Base-by-base conservation (phyloP, 2,797 vertebrate species). In the Chrysolophus pictus region DNA sequence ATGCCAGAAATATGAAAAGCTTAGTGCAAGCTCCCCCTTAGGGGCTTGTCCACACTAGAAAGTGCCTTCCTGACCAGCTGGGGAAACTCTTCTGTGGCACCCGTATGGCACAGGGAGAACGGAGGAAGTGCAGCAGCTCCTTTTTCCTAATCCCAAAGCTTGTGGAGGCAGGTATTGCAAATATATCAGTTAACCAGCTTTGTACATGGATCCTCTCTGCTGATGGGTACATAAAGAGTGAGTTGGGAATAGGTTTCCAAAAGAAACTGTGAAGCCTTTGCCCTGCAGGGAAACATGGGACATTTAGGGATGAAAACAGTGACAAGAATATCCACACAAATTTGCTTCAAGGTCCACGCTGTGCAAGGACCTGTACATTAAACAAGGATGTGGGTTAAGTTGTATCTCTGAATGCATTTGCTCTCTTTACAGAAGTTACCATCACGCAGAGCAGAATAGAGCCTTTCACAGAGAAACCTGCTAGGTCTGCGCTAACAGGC, bases 381-480 rank as follows among this genome's bases (percentile, higher is more conserved):
- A 76, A 81, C 76, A 56, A 86, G 82, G 91, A 73, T 95, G 84
- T 91, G 81, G 63, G 59, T 78, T 91, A 72, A 84, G 87, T 39
- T 31, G 0, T 77, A 59, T 83, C 65, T 83, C 76, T 4, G 23
- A 70, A 73, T 86, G 77, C 86, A 82, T 92, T 95, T 91, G n/a
- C 80, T 87, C 31, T 86, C 82, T 92, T 83, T 74, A 39, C 35
- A 55, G 79, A 75, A 84, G 87, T 85, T 91, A 33, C 64, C 80
- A 90, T 74, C 81, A 21, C 44, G 53, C 68, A 47, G 83, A 86
- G 71, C 83, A 95, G 80, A 96, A 96, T 88, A 90, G 35, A 84
- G 80, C 39, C 89, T 94, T 96, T 96, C 93, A 96, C 39, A 87
- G 79, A 41, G 86, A 69, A 63, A 82, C 75, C 77, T 94, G 83